Percentiles rank a stretch among this genome's conserved stretches.
phyloP scores from a whole-genome alignment of 2,888 invertebrate species.

The Autographa pulchrina region DNA sequence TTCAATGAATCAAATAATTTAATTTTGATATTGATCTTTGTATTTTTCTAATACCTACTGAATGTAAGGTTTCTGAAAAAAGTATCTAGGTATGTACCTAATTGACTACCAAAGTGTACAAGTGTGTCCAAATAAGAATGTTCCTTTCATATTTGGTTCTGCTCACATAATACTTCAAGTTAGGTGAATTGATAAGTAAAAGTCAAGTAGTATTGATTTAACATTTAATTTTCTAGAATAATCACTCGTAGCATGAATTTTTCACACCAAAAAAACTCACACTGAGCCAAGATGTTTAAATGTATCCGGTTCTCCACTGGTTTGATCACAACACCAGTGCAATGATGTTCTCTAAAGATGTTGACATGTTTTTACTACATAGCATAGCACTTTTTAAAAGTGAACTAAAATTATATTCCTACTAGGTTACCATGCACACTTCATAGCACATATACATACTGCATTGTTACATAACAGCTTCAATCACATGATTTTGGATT shows the following conservation, averaged over 20 bases:
- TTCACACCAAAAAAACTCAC: conserved; percentile 82
- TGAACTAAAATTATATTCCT: conserved; percentile 67
- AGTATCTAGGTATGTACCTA: too few species aligned
- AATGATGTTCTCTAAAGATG: conserved; percentile 46
- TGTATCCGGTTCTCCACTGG: conserved; percentile 41
- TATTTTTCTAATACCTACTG: too few species aligned
- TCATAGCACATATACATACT: conserved; percentile 70
- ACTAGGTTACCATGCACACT: conserved; percentile 72
- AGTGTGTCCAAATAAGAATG: too few species aligned
- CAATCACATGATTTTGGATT: conserved; percentile 81
- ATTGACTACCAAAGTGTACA: too few species aligned
- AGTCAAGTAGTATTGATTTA: conserved; percentile 68
- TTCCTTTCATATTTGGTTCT: too few species aligned
- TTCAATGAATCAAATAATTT: too few species aligned
- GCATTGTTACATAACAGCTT: conserved; percentile 81
- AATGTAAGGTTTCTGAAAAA: too few species aligned
- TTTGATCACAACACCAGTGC: conserved; percentile 39
- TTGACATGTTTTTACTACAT: conserved; percentile 65
- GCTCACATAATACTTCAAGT: neutral
- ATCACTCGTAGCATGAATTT: conserved; percentile 81
- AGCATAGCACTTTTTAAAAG: conserved; percentile 68
- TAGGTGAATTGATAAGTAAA: conserved; percentile 52
- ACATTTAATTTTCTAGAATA: conserved; percentile 78
- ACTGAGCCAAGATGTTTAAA: conserved; percentile 71
- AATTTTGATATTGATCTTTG: too few species aligned